Percentiles rank a stretch among this genome's conserved stretches.
These are phyloP conservation scores for Teleogryllus oceanicus DNA, from an alignment of 2,888 invertebrate species.

Conservation along the genomic window DNA sequence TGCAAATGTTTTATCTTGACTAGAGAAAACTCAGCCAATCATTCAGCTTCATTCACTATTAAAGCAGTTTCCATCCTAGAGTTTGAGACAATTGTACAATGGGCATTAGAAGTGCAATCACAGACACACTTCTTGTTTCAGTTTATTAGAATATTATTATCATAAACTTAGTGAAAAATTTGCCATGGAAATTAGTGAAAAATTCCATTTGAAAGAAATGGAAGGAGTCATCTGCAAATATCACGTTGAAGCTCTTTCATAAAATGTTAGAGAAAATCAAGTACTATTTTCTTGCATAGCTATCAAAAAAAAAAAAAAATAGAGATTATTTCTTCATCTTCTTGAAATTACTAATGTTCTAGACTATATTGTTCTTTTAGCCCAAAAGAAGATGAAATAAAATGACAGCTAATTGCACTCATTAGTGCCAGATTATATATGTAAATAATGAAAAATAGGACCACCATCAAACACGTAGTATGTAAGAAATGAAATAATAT, in stretches of 20 bases:
- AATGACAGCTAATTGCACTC: not conserved
- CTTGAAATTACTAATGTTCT: not conserved
- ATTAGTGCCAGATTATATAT: not conserved
- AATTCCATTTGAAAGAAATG: too few species aligned
- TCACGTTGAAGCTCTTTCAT: too few species aligned
- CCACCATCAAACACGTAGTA: not conserved
- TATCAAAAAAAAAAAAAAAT: not conserved
- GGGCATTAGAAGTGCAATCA: not conserved
- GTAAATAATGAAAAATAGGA: not conserved
- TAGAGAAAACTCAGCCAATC: constrained; percentile 24
- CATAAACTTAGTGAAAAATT: too few species aligned
- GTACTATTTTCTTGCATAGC: too few species aligned
- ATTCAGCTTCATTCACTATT: constrained; percentile 4
- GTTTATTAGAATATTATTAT: too few species aligned
- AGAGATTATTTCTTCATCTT: not conserved
- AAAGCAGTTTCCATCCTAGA: constrained; percentile 18
- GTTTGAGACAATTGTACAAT: constrained; percentile 9
- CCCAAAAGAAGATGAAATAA: not conserved
- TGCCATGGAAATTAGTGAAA: too few species aligned
- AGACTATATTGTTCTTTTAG: not conserved
- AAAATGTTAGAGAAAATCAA: too few species aligned
- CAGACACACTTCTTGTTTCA: too few species aligned
- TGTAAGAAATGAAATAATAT: not conserved
- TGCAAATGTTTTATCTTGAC: constrained; percentile 25
- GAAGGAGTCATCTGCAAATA: too few species aligned